These are phyloP conservation scores for Candoia aspera DNA, from an alignment of 2,113 vertebrate genomes.

Conservation along the genomic window DNA sequence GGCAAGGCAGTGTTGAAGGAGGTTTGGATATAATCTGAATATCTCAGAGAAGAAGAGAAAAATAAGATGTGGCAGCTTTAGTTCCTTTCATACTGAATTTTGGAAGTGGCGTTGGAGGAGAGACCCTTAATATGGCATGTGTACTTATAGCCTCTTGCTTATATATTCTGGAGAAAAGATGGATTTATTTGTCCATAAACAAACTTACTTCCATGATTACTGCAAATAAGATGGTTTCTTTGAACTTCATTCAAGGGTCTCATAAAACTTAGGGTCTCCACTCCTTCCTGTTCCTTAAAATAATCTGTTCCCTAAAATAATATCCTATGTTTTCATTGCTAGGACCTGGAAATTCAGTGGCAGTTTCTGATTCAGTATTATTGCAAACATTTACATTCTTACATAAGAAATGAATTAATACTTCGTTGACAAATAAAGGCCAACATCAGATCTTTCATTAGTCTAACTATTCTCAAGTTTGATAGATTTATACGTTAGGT, in stretches of 20 bases:
- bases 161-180: background rate
- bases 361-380: background rate
- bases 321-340: background rate
- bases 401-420: slow-evolving; percentile 5
- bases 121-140: too few relatives aligned
- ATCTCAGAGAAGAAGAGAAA: background rate
- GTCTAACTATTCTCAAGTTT: slow-evolving; percentile 38
- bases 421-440: slow-evolving; percentile 40
- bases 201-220: background rate
- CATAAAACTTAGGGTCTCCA: too few relatives aligned
- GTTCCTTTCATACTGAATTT: background rate
- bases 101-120: background rate
- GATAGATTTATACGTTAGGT: slow-evolving; percentile 29
- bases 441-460: slow-evolving; percentile 5
- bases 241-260: background rate
- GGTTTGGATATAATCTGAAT: background rate
- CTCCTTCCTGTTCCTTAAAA: background rate
- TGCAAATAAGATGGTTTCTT: background rate
- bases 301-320: background rate
- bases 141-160: background rate
- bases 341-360: background rate
- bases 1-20: background rate
- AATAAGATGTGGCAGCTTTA: background rate
- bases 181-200: background rate
- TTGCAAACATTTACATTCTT: background rate